phyloP scores from a whole-genome alignment of 2,113 vertebrate species.

The Aegotheles bennettii region DNA sequence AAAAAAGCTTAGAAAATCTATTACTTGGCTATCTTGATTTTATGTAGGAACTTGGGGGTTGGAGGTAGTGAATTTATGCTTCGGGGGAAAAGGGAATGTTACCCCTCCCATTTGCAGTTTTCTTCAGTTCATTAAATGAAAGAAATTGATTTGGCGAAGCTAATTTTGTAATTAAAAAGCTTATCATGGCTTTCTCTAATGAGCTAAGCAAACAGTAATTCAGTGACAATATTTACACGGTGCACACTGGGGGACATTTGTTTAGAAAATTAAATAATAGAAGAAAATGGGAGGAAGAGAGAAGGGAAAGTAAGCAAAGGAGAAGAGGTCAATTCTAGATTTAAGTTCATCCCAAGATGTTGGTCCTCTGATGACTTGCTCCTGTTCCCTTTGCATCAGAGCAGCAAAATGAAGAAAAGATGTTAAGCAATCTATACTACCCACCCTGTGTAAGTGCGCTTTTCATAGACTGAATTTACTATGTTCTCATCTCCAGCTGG shows the following conservation, averaged over 20 bases:
- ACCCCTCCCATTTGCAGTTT: constrained; percentile 61
- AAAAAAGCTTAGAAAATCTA: neutral
- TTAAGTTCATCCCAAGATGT: neutral
- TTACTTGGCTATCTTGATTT: neutral
- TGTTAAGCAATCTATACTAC: neutral
- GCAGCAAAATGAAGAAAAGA: neutral
- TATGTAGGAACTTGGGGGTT: neutral
- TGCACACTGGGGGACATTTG: constrained; percentile 52
- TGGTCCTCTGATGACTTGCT: neutral
- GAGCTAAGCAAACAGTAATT: constrained; percentile 80
- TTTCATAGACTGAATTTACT: constrained; percentile 23
- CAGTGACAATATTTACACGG: constrained; percentile 78
- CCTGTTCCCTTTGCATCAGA: neutral
- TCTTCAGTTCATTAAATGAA: constrained; percentile 78
- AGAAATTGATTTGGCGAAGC: constrained; percentile 76
- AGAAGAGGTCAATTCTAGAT: neutral
- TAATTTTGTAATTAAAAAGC: constrained; percentile 87
- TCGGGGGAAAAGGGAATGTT: neutral
- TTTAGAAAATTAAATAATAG: constrained; percentile 74
- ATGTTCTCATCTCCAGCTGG: neutral
- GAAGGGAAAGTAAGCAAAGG: constrained; percentile 15
- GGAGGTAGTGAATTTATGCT: constrained; percentile 20
- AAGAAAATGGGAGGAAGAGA: neutral
- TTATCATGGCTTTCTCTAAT: constrained; percentile 80
- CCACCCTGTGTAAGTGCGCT: neutral